A percentile compares a stretch with the other conserved stretches of the same genome.
phyloP scores from a whole-genome alignment of 2,113 vertebrate genomes.

The Anoura caudifer region DNA sequence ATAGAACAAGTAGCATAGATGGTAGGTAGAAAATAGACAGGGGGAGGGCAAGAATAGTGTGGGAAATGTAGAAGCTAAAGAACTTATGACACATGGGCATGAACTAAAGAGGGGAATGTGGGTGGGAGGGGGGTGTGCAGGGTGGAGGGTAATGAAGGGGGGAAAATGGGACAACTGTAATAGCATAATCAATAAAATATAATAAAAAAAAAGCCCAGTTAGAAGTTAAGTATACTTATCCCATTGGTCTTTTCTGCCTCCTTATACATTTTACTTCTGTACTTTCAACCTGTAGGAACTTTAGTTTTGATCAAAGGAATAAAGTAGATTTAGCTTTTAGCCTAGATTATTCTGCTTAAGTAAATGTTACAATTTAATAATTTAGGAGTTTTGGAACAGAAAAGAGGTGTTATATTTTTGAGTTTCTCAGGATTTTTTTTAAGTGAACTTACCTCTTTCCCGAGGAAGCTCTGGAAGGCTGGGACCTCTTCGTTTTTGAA shows the following conservation, averaged over 20 bases:
- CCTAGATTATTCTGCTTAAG: neutral
- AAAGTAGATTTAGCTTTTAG: neutral
- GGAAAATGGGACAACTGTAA: too few species aligned
- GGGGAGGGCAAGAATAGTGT: too few species aligned
- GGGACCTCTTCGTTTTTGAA: neutral
- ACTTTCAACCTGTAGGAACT: neutral
- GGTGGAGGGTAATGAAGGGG: too few species aligned
- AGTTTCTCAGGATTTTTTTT: neutral
- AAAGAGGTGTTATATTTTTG: neutral
- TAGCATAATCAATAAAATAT: too few species aligned
- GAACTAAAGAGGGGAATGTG: too few species aligned
- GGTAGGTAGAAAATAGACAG: too few species aligned
- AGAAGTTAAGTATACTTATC: neutral
- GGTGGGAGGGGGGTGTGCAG: too few species aligned
- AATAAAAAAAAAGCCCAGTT: too few species aligned
- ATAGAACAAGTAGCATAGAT: too few species aligned
- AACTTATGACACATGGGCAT: too few species aligned
- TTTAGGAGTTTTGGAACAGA: neutral
- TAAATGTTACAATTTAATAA: conserved; percentile 1
- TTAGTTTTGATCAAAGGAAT: neutral
- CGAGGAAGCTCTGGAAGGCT: neutral
- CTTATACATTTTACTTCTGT: neutral
- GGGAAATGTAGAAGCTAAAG: too few species aligned
- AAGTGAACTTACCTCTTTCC: neutral
- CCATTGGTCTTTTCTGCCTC: neutral